These are phyloP conservation scores for Rugalucina vietnamica DNA, from an alignment of 2,888 invertebrate species.

Conservation along the genomic window DNA sequence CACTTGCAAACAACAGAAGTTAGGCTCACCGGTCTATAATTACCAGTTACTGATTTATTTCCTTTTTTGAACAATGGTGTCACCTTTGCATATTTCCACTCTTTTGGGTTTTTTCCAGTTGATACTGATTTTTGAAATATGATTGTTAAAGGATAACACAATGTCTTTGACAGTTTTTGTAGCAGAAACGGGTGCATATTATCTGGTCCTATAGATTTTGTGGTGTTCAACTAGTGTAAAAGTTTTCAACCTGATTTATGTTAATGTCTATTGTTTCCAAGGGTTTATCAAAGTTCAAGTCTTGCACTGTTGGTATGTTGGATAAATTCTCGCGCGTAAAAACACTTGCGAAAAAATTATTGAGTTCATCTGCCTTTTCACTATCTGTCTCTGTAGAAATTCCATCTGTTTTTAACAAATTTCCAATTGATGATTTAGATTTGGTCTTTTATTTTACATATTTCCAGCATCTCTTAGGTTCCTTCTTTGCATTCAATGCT, in stretches of 20 bases:
- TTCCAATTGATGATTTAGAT: neutral
- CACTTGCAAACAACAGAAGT: neutral
- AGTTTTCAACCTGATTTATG: neutral
- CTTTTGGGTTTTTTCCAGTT: neutral
- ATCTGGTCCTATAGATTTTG: slow-evolving; percentile 14
- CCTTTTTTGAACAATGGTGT: neutral
- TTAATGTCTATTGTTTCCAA: slow-evolving; percentile 2
- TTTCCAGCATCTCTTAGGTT: slow-evolving; percentile 25
- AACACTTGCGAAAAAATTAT: slow-evolving; percentile 18
- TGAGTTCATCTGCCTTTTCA: slow-evolving; percentile 20
- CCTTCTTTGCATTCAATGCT: slow-evolving; percentile 13
- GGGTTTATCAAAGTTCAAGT: slow-evolving; percentile 10
- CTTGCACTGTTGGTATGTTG: slow-evolving; percentile 11
- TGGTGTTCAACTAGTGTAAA: neutral
- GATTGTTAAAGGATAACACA: neutral
- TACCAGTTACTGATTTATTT: neutral
- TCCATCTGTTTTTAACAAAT: neutral
- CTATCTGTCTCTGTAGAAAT: neutral
- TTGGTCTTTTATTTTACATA: slow-evolving; percentile 21
- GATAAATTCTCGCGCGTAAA: slow-evolving; percentile 23
- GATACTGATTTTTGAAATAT: slow-evolving; percentile 4
- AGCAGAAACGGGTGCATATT: slow-evolving; percentile 9
- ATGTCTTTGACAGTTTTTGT: slow-evolving; percentile 4
- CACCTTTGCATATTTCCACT: slow-evolving; percentile 12
- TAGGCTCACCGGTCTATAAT: neutral